Percentiles rank a stretch among this genome's conserved stretches.
These are phyloP conservation scores for Equus quagga DNA, from an alignment of 2,113 vertebrate species.

Conservation along the genomic window DNA sequence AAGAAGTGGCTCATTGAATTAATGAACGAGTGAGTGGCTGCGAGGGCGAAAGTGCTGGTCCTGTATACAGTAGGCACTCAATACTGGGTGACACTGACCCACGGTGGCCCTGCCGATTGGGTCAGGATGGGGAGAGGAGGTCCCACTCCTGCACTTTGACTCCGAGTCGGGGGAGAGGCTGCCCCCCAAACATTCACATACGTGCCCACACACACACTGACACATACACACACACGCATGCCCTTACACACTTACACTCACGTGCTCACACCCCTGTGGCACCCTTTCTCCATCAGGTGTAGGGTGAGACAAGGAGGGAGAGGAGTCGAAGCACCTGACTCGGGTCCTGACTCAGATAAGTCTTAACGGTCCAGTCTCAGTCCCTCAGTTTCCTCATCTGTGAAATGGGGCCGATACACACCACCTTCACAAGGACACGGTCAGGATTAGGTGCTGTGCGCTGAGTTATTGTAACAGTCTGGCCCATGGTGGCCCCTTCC, in stretches of 20 bases:
- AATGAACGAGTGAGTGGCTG: background rate
- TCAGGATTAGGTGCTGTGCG: background rate
- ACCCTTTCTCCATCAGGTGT: background rate
- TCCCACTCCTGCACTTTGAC: background rate
- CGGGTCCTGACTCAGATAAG: background rate
- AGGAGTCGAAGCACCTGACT: background rate
- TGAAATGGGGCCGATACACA: background rate
- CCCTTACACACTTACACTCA: background rate
- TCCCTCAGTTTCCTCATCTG: background rate
- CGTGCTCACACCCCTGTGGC: background rate
- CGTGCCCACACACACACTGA: too few relatives aligned
- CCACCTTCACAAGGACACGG: fast-evolving
- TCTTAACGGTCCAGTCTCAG: background rate
- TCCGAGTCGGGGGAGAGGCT: background rate
- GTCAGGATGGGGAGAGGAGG: background rate
- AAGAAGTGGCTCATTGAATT: background rate
- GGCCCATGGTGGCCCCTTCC: background rate
- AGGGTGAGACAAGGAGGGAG: background rate
- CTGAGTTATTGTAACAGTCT: background rate
- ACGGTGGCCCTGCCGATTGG: background rate
- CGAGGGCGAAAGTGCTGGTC: background rate
- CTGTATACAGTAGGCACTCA: background rate
- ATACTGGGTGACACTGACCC: background rate
- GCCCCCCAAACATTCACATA: background rate
- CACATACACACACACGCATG: background rate